Evolutionary conservation across 1,140 invertebrate genomes (phyloP).

Genomic region (Meloidogyne floridensis): DNA sequence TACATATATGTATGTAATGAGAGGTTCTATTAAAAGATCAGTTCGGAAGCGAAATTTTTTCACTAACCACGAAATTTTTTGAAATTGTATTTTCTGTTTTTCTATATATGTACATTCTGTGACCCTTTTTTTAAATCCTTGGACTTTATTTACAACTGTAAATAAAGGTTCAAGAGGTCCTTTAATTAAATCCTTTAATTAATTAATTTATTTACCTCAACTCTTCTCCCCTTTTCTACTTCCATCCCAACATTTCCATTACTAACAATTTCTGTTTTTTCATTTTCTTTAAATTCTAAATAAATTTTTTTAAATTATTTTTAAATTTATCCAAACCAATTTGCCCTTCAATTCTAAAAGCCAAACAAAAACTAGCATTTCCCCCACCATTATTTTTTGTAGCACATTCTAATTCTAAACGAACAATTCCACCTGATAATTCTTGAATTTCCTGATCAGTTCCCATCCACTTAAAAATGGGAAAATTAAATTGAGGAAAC

Average conservation of each 20-base stretch:
- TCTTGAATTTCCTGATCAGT: conserved; percentile 33
- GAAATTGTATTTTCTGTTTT: no score
- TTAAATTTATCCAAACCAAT: conserved; percentile 24
- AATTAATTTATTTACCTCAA: background rate
- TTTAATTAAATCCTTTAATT: no score
- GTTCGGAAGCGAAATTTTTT: no score
- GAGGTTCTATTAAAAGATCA: no score
- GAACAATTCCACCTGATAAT: conserved; percentile 40
- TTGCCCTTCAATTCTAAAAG: conserved; percentile 45
- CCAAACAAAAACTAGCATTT: conserved; percentile 35
- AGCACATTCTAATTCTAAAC: conserved; percentile 38
- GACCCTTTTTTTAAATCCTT: no score
- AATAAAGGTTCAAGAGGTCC: background rate
- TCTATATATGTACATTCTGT: no score
- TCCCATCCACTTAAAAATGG: conserved; percentile 44
- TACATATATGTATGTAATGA: no score
- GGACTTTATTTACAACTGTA: no score
- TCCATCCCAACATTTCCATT: conserved; percentile 5
- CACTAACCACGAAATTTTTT: no score
- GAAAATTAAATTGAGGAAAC: conserved; percentile 13
- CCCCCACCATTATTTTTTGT: conserved; percentile 14
- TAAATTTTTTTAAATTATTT: conserved; percentile 11
- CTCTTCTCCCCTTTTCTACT: conserved; percentile 24
- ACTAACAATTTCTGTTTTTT: conserved; percentile 2
- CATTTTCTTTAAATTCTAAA: background rate